Evolutionary conservation across 2,113 vertebrate genomes (phyloP).

Genomic region (Sceloporus tristichus): DNA sequence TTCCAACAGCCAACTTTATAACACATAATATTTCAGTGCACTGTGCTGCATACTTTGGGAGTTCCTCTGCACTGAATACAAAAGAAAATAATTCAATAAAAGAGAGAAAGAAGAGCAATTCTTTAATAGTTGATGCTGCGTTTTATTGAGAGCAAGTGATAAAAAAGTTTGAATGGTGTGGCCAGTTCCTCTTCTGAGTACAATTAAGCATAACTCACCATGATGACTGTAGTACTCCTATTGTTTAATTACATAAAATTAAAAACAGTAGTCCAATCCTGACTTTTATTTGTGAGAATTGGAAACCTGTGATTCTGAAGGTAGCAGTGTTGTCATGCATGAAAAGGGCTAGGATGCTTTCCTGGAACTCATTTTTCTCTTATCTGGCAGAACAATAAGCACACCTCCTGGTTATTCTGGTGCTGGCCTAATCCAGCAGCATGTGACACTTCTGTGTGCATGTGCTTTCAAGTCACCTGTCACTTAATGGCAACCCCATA

Average conservation of each 20-base stretch:
- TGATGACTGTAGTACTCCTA: neutral
- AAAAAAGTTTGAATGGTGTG: neutral
- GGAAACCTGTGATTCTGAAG: neutral
- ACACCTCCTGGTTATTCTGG: neutral
- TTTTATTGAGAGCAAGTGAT: neutral
- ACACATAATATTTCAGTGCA: neutral
- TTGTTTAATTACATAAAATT: neutral
- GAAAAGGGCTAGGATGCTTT: neutral
- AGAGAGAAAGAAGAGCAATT: neutral
- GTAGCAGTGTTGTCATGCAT: neutral
- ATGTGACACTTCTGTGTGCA: neutral
- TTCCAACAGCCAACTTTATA: slow-evolving; percentile 5
- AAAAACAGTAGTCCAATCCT: neutral
- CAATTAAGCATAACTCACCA: neutral
- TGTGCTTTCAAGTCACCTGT: no score
- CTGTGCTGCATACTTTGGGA: neutral
- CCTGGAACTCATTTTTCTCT: neutral
- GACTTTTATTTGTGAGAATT: neutral
- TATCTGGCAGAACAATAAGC: neutral
- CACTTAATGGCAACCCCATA: no score
- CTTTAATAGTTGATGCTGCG: neutral
- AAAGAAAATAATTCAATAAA: neutral
- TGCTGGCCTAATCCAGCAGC: neutral
- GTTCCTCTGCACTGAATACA: no score
- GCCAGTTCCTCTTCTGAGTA: neutral